phyloP scores from a whole-genome alignment of 2,113 vertebrate species.

The Camelus bactrianus region DNA sequence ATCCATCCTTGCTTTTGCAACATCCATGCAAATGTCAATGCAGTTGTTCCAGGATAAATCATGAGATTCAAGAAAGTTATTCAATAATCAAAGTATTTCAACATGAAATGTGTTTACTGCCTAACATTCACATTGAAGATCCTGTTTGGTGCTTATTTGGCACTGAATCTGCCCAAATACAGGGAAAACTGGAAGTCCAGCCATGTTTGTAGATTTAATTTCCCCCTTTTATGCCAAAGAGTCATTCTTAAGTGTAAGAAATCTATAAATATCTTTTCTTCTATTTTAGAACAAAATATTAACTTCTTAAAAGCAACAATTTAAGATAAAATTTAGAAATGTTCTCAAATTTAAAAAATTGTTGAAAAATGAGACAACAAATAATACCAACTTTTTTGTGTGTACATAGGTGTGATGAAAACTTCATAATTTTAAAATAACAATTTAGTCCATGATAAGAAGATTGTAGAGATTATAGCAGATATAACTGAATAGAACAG shows the following conservation, averaged over 20 bases:
- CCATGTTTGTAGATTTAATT: not conserved
- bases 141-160: not conserved
- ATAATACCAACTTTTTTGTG: not conserved
- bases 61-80: conserved; percentile 25
- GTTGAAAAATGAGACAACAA: not conserved
- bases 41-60: not conserved
- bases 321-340: not conserved
- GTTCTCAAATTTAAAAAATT: not conserved
- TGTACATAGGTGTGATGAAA: not conserved
- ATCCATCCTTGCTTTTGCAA: not conserved
- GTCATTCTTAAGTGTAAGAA: not conserved
- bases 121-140: not conserved
- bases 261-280: not conserved
- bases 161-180: not conserved
- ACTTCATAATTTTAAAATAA: not conserved
- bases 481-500: not conserved
- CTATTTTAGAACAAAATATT: not conserved
- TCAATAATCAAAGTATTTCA: not conserved
- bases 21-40: not conserved
- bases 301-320: not conserved
- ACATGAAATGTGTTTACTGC: not conserved
- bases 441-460: not conserved
- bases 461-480: not conserved
- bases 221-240: not conserved
- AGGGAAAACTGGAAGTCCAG: not conserved